Conservation (phyloP, 2,113 vertebrate genomes). For the Muntiacus muntjak region DNA sequence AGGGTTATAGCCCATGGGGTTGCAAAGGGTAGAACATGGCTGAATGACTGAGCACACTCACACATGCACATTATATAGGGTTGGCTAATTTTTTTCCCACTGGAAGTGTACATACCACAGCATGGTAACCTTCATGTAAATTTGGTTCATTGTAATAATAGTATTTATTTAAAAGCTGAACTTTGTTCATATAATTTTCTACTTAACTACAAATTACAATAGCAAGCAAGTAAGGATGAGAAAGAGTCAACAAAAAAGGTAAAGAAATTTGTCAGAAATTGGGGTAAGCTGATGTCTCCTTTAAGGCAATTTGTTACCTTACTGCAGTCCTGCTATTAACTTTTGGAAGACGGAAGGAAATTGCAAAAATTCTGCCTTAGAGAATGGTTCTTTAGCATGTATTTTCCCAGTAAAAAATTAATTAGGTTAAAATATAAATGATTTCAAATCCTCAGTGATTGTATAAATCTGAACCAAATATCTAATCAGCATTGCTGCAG, state of each 20-base stretch:
- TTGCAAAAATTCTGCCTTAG: neutral
- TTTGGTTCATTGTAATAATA: neutral
- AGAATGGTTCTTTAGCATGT: neutral
- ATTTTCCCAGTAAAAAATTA: neutral
- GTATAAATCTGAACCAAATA: neutral
- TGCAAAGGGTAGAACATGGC: neutral
- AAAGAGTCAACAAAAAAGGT: neutral
- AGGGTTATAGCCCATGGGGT: neutral
- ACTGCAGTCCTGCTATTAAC: neutral
- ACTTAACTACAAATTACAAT: neutral
- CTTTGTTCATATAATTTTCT: neutral
- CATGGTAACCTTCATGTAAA: neutral
- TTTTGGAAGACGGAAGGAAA: neutral
- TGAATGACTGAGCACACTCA: neutral
- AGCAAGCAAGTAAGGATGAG: neutral
- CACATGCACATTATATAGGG: neutral
- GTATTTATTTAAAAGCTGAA: neutral
- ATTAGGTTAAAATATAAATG: neutral
- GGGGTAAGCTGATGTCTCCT: neutral
- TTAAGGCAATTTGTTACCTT: neutral
- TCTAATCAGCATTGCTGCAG: neutral
- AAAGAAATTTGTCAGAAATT: neutral
- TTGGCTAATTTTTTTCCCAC: neutral
- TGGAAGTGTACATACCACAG: neutral
- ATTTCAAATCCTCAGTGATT: neutral